phyloP scores from a whole-genome alignment of 2,113 vertebrate species.

The Plecotus auritus region DNA sequence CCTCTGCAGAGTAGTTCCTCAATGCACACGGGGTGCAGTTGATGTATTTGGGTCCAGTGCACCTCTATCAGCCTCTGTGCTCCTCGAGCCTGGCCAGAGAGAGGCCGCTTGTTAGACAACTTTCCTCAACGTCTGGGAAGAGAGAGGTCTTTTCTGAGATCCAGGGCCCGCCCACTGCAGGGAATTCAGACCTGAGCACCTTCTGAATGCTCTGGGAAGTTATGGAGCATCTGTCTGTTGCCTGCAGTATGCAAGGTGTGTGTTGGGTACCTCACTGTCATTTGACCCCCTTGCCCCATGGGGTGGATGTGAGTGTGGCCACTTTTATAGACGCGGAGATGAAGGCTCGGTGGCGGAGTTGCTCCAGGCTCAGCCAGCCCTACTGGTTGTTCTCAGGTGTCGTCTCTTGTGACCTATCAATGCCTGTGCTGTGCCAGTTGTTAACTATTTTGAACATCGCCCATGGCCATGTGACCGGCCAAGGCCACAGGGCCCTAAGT shows the following conservation, averaged over 20 bases:
- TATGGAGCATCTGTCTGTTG: background rate
- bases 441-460: background rate
- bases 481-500: background rate
- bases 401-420: background rate
- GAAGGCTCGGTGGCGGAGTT: background rate
- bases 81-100: background rate
- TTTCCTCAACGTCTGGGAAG: background rate
- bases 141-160: background rate
- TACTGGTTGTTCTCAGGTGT: rapidly evolving
- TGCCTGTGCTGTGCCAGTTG: background rate
- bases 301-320: background rate
- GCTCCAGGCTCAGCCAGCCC: background rate
- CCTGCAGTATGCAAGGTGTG: background rate
- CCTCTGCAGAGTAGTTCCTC: background rate
- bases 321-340: too few species aligned
- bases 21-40: rapidly evolving
- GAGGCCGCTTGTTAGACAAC: background rate
- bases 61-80: background rate
- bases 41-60: background rate
- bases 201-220: background rate
- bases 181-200: background rate
- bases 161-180: background rate
- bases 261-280: background rate
- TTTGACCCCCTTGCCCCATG: background rate
- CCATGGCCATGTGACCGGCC: background rate